Base-by-base conservation (phyloP, 2,797 vertebrate genomes). In the Hipposideros larvatus region DNA sequence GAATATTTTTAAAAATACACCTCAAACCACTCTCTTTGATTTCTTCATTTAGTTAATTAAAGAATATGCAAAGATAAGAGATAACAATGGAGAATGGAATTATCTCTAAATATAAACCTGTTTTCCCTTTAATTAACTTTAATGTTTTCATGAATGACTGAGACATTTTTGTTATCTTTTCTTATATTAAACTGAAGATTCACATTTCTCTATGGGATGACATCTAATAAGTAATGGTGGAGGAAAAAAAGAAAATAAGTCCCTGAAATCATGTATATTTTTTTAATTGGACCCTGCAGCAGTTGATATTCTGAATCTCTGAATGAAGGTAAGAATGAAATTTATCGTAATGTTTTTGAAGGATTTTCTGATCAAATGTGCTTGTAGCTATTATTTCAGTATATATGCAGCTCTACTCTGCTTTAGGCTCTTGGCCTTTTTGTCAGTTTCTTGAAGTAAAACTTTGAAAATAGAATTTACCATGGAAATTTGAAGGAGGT, bases 361-460 rank as follows among this genome's bases (percentile, higher is more conserved):
- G 13, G 1, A 86, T 68, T 75, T 71, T 92, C 70, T 92, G 63
- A 91, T 90, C 37, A 65, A 82, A 53, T 73, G 48, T 57, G 48
- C 21, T 91, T 87, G 1, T 11, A 51, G 63, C 48, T 91, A 70
- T 90, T 95, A 95, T 78, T 90, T 87, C 15, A 71, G 37, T 37
- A 75, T 82, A 83, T 37, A 59, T 51, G 71, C 82, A 96, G 26
- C 15, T 65, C 9, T 2, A 37, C 8, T 87, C 89, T 61, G 34
- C 21, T 94, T 90, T 91, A 13, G 55, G 37, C 28, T 93, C 21
- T 87, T 70, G 31, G 43, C 37, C 21, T 87, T 22, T 89, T 26
- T 93, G 83, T 91, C 77, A 87, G 10, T 92, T 84, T 91, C 75
- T 82, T 94, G 11, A 95, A 95, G 37, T 73, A 59, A 96, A 79